A percentile compares a stretch with the other conserved stretches of the same genome.
Evolutionary conservation across 2,797 vertebrate species (phyloP).

Genomic region (Hydrophis major): DNA sequence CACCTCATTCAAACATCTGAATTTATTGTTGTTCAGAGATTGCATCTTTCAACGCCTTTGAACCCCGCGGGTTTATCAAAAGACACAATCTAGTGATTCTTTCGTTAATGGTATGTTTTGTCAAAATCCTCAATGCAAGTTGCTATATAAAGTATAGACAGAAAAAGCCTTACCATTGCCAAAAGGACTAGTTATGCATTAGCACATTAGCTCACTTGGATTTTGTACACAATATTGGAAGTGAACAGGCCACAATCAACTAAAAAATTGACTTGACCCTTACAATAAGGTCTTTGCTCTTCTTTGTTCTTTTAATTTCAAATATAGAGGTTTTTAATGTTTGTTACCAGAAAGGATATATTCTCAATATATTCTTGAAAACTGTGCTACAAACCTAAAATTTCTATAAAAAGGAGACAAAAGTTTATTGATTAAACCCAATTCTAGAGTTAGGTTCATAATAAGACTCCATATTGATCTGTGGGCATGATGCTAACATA

Average conservation of each 20-base stretch:
- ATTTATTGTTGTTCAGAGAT: conserved; percentile 78
- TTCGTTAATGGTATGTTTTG: conserved; percentile 92
- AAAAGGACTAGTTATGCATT: conserved; percentile 80
- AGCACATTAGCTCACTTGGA: conserved; percentile 79
- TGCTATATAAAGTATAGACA: conserved; percentile 71
- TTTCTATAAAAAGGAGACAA: conserved; percentile 90
- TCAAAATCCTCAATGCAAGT: conserved; percentile 78
- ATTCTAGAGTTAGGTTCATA: conserved; percentile 83
- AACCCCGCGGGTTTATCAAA: conserved; percentile 88
- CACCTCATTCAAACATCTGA: conserved; percentile 86
- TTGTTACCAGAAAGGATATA: conserved; percentile 78
- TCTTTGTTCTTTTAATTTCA: conserved; percentile 84
- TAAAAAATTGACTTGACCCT: conserved; percentile 76
- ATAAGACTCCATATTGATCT: conserved; percentile 94
- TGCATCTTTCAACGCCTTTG: conserved; percentile 80
- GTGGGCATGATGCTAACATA: conserved; percentile 86
- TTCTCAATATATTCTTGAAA: conserved; percentile 81
- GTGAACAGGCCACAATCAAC: conserved; percentile 85
- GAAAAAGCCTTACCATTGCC: conserved; percentile 77
- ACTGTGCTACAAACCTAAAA: conserved; percentile 72
- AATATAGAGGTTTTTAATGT: conserved; percentile 85
- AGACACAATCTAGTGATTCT: conserved; percentile 87
- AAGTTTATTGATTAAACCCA: conserved; percentile 93
- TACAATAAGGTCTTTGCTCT: conserved; percentile 68
- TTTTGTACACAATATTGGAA: conserved; percentile 70